Percentiles rank a stretch among this genome's conserved stretches.
Conservation (phyloP, 2,797 vertebrate genomes). For the Pteronotus mesoamericanus region DNA sequence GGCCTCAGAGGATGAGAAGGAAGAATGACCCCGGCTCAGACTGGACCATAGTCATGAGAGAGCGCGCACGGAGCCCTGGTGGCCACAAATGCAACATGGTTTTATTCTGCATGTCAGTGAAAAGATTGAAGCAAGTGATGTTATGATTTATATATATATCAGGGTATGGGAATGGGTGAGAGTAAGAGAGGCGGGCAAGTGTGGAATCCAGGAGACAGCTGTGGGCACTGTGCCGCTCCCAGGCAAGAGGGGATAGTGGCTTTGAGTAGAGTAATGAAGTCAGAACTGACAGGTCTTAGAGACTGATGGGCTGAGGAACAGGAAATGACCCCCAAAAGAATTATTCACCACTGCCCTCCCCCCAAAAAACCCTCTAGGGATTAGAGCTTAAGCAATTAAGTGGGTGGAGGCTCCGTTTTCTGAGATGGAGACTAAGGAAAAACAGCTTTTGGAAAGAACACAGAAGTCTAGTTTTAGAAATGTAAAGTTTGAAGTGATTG, state of each 20-base stretch:
- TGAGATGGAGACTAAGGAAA: neutral
- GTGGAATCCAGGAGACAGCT: neutral
- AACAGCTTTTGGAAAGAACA: neutral
- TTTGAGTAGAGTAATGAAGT: neutral
- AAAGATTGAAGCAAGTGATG: neutral
- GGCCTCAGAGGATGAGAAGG: neutral
- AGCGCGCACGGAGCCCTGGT: rapidly evolving
- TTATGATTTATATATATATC: neutral
- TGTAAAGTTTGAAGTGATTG: neutral
- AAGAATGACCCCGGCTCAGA: neutral
- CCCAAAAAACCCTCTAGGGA: neutral
- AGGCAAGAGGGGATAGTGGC: neutral
- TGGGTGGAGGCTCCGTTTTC: neutral
- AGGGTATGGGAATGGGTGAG: neutral
- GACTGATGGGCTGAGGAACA: neutral
- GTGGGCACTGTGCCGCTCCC: neutral
- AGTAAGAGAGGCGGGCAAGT: neutral
- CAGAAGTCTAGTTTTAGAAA: neutral
- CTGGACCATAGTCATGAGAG: neutral
- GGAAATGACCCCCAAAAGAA: neutral
- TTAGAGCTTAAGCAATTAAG: neutral
- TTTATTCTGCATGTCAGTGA: neutral
- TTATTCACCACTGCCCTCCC: neutral
- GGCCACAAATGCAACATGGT: neutral
- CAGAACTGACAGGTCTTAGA: neutral